Conservation (phyloP, 2,888 invertebrate species). For the Empis stercorea region DNA sequence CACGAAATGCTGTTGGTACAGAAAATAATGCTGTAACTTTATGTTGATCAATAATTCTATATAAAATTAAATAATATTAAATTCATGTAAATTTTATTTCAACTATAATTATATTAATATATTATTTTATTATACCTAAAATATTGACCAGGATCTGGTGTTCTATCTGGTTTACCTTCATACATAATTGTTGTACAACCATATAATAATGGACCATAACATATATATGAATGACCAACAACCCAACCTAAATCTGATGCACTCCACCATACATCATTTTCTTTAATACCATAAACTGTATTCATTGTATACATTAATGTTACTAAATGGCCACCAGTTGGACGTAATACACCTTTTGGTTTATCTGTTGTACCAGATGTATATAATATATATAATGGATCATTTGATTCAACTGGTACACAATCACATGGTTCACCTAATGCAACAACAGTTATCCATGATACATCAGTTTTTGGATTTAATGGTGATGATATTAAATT, state of each 20-base stretch:
- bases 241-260: conserved; percentile 71
- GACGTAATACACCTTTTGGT: conserved; percentile 69
- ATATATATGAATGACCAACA: conserved; percentile 89
- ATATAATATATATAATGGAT: conserved; percentile 82
- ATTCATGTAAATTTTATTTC: too few relatives aligned
- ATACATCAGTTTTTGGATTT: conserved; percentile 52
- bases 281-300: conserved; percentile 63
- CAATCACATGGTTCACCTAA: conserved; percentile 62
- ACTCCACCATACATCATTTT: conserved; percentile 83
- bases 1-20: conserved; percentile 81
- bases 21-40: conserved; percentile 74
- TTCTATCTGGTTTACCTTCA: conserved; percentile 90
- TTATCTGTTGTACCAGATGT: conserved; percentile 78
- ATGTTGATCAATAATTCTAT: conserved; percentile 78
- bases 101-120: too few relatives aligned
- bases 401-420: conserved; percentile 75
- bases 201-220: conserved; percentile 75
- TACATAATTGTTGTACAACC: conserved; percentile 71
- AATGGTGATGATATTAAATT: conserved; percentile 51
- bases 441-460: conserved; percentile 58
- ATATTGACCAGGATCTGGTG: conserved; percentile 84
- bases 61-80: conserved; percentile 9
- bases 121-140: conserved; percentile 48
- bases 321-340: conserved; percentile 79
- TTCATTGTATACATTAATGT: conserved; percentile 75